Evolutionary conservation across 2,888 invertebrate species (phyloP).

Genomic region (Agrypnus murinus): DNA sequence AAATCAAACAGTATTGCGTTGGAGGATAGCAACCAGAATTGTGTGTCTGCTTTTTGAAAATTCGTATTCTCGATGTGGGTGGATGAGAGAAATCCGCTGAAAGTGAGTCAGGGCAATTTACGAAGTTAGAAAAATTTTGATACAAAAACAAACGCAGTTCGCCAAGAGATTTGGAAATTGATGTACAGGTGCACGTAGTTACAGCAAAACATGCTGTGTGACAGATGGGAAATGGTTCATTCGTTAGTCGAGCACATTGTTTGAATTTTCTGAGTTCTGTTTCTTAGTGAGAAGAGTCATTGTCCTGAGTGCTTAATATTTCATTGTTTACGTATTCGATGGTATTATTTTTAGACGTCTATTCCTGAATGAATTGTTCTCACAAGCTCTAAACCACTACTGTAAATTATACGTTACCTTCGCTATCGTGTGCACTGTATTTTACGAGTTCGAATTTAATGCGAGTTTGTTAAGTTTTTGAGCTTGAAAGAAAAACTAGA

Average conservation of each 20-base stretch:
- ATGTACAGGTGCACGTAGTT: conserved; percentile 5
- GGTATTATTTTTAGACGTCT: too few relatives aligned
- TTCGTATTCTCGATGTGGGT: conserved; percentile 1
- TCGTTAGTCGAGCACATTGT: neutral
- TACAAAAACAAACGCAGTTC: neutral
- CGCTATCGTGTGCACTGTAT: too few relatives aligned
- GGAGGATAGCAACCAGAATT: neutral
- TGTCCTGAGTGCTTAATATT: neutral
- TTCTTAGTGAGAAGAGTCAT: neutral
- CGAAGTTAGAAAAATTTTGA: neutral
- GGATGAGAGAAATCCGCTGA: conserved; percentile 14
- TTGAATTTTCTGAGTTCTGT: too few relatives aligned
- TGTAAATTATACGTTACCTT: too few relatives aligned
- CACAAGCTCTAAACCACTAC: too few relatives aligned
- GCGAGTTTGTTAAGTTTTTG: too few relatives aligned
- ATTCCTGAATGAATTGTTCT: too few relatives aligned
- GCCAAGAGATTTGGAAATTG: neutral
- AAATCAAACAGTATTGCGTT: conserved; percentile 17
- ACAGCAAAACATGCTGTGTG: too few relatives aligned
- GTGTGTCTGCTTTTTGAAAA: neutral
- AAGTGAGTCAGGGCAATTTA: conserved; percentile 9
- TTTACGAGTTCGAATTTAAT: too few relatives aligned
- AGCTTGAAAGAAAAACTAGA: too few relatives aligned
- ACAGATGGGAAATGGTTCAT: neutral
- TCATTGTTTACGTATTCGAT: neutral